These are phyloP conservation scores for Laterallus jamaicensis DNA, from an alignment of 2,113 vertebrate genomes.

Conservation along the genomic window DNA sequence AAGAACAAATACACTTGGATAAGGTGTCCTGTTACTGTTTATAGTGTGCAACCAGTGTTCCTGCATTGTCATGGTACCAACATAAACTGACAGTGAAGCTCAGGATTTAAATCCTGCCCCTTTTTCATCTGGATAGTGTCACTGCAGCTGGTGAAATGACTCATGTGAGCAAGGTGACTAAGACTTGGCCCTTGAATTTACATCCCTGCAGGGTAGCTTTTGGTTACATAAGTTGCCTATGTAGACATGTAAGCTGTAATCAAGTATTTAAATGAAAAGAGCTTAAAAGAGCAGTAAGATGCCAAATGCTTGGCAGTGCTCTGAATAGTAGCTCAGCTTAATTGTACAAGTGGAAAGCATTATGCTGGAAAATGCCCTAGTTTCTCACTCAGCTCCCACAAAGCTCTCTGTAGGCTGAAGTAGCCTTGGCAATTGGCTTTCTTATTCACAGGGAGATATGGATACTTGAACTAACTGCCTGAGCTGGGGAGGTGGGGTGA, in stretches of 20 bases:
- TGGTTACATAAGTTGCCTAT: slow-evolving; percentile 36
- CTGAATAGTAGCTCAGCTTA: neutral
- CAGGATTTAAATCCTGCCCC: neutral
- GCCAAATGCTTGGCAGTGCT: neutral
- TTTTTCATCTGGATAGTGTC: slow-evolving; percentile 7
- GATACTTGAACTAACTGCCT: neutral
- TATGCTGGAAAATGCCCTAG: slow-evolving; percentile 42
- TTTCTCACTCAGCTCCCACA: slow-evolving; percentile 29
- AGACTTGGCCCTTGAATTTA: slow-evolving; percentile 22
- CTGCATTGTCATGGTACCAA: neutral
- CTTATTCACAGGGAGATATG: slow-evolving; percentile 19
- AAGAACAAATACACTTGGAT: neutral
- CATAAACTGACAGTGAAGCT: neutral
- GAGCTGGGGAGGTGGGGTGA: neutral
- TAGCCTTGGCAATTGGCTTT: neutral
- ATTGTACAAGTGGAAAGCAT: slow-evolving; percentile 20
- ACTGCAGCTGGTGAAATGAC: slow-evolving; percentile 41
- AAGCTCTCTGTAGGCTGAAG: slow-evolving; percentile 32
- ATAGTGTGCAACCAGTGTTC: neutral
- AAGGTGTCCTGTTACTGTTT: neutral
- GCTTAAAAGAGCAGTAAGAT: slow-evolving; percentile 42
- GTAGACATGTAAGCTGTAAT: slow-evolving; percentile 42
- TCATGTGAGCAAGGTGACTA: slow-evolving; percentile 36
- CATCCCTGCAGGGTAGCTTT: slow-evolving; percentile 18
- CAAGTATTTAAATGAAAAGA: slow-evolving; percentile 44